Evolutionary conservation across 2,888 invertebrate genomes (phyloP), one percentile per base, ranked within the genome.

Genomic region (Hirtodrosophila trivittata): DNA sequence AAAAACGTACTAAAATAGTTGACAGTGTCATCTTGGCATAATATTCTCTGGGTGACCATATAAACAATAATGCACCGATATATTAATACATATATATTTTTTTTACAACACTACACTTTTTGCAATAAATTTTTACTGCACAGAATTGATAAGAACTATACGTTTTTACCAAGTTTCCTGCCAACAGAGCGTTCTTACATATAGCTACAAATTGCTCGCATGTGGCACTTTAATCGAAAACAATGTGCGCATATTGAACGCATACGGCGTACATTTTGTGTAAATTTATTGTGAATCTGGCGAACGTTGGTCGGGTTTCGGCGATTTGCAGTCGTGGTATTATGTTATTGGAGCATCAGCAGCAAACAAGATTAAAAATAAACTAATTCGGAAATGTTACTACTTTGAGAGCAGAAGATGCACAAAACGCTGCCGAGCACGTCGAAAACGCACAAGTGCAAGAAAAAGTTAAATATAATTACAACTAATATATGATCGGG

Each of bases 361-460:
- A 60, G 52, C 57, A 80, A 76, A 76, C 64, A 63, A 77, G 67
- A 81, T 81, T 86, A 77, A 69, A 84, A 86, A 77, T 75, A 82
- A 68, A 73, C 63, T 49, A 37, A 52, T 63, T 67, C 37, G 55
- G 32, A 56, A 54, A 80, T 70, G 77, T 49, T 55, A 55, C 41
- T 37, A 41, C 35, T 47, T 49, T 59, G 30, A 50, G 13, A 28
- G n/a, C 16, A 43, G 39, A 69, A 66, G 41, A 74, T 81, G 74
- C 49, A 50, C 43, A 33, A 46, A 35, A 65, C 37, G 45, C 43
- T 57, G 50, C 8, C 54, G 37, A 45, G 28, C 41, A 46, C 33
- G 16, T 49, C 38, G 30, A 57, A 47, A 42, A 65, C 47, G 60
- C 51, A 66, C 47, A 57, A 70, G 25, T 64, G 69, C 66, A 54